Evolutionary conservation across 2,113 vertebrate genomes (phyloP).

Genomic region (Cyanistes caeruleus): DNA sequence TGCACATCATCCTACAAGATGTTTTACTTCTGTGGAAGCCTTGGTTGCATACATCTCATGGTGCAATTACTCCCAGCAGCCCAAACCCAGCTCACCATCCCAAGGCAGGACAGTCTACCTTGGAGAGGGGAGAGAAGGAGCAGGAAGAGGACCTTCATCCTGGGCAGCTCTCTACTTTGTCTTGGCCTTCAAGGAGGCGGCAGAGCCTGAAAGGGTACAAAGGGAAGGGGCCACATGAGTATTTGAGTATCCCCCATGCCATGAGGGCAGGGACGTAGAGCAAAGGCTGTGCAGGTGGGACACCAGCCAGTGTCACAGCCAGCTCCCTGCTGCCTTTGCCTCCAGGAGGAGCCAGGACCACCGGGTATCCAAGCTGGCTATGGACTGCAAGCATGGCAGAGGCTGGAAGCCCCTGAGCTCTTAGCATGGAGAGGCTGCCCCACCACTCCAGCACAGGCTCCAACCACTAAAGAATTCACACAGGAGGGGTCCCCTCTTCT

Average conservation of each 20-base stretch:
- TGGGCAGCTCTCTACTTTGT: background rate
- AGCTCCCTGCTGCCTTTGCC: background rate
- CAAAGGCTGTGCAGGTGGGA: background rate
- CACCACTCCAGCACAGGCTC: rapidly evolving
- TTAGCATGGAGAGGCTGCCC: background rate
- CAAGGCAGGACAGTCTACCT: conserved; percentile 45
- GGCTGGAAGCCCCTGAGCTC: rapidly evolving
- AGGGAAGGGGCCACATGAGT: background rate
- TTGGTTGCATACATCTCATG: background rate
- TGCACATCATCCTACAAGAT: background rate
- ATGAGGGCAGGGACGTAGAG: background rate
- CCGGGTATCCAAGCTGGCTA: rapidly evolving
- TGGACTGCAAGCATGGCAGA: background rate
- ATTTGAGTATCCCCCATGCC: background rate
- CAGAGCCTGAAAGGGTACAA: background rate
- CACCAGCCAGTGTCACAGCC: rapidly evolving
- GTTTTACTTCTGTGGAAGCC: background rate
- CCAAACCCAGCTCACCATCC: background rate
- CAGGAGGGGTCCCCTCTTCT: background rate
- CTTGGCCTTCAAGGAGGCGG: background rate
- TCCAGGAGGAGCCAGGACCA: background rate
- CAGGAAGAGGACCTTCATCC: conserved; percentile 18
- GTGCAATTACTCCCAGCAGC: background rate
- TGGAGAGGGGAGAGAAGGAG: conserved; percentile 29
- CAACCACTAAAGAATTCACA: rapidly evolving